A percentile compares a stretch with the other conserved stretches of the same genome.
phyloP scores from a whole-genome alignment of 2,888 invertebrate species.

The Athalia circularis region DNA sequence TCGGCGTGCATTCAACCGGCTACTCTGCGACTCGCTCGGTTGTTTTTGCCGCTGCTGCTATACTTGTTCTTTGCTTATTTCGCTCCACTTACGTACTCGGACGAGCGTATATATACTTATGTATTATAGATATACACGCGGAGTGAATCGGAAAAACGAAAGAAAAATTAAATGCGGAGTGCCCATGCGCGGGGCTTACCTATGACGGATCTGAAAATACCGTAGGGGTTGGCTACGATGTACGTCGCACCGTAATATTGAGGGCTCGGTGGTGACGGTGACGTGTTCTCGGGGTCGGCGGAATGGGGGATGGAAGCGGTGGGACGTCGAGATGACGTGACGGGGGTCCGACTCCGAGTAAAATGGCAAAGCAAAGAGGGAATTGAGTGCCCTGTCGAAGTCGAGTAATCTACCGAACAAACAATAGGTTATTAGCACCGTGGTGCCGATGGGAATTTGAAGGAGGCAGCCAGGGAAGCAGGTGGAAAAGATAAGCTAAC shows the following conservation, averaged over 20 bases:
- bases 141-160: not conserved
- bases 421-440: constrained; percentile 45
- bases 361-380: constrained; percentile 36
- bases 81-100: not conserved
- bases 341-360: constrained; percentile 25
- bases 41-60: constrained; percentile 11
- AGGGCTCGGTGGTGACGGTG: constrained; percentile 5
- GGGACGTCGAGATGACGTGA: constrained; percentile 31
- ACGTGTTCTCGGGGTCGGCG: not conserved
- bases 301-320: not conserved
- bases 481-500: constrained; percentile 10
- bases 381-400: constrained; percentile 42
- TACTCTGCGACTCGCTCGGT: not conserved
- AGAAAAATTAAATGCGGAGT: too few relatives aligned
- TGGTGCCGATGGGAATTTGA: not conserved
- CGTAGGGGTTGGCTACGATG: not conserved
- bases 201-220: not conserved
- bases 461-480: not conserved
- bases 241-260: not conserved
- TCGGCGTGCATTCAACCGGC: not conserved
- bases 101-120: too few relatives aligned
- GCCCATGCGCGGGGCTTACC: too few relatives aligned
- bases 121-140: not conserved
- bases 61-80: not conserved
- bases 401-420: constrained; percentile 46